Conservation (phyloP, 2,113 vertebrate species). For the Phycodurus eques region DNA sequence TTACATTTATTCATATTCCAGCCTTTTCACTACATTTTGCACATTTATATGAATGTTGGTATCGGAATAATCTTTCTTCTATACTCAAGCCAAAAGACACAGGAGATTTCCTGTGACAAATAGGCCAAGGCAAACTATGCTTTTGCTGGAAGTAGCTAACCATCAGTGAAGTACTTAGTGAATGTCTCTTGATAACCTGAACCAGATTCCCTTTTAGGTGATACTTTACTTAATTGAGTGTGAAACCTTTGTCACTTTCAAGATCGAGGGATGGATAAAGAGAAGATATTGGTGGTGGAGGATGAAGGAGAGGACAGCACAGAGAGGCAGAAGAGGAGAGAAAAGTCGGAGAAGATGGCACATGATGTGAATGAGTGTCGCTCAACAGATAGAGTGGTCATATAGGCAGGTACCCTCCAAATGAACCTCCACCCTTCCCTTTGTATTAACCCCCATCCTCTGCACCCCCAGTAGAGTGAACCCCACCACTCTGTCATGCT, state of each 20-base stretch:
- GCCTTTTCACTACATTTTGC: too few species aligned
- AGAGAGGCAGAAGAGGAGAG: constrained; percentile 32
- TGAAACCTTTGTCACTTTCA: constrained; percentile 69
- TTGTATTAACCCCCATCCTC: constrained; percentile 69
- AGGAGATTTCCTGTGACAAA: constrained; percentile 46
- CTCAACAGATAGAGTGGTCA: constrained; percentile 68
- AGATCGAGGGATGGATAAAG: constrained; percentile 48
- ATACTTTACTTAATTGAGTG: constrained; percentile 73
- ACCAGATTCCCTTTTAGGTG: constrained; percentile 60
- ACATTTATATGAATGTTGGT: too few species aligned
- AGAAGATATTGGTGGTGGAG: constrained; percentile 29
- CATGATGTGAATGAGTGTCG: constrained; percentile 51
- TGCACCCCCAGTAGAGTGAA: constrained; percentile 69
- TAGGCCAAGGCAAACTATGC: constrained; percentile 45
- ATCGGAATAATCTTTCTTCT: too few species aligned
- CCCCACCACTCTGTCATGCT: constrained; percentile 77
- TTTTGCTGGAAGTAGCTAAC: constrained; percentile 57
- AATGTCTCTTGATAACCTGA: constrained; percentile 61
- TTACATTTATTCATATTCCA: too few species aligned
- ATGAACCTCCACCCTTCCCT: constrained; percentile 75
- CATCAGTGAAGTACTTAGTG: constrained; percentile 59
- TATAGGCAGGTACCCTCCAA: constrained; percentile 77
- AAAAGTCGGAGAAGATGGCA: constrained; percentile 40
- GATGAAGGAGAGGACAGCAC: constrained; percentile 61
- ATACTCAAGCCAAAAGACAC: constrained; percentile 11